phyloP scores from a whole-genome alignment of 2,113 vertebrate genomes.

The Alethe diademata region DNA sequence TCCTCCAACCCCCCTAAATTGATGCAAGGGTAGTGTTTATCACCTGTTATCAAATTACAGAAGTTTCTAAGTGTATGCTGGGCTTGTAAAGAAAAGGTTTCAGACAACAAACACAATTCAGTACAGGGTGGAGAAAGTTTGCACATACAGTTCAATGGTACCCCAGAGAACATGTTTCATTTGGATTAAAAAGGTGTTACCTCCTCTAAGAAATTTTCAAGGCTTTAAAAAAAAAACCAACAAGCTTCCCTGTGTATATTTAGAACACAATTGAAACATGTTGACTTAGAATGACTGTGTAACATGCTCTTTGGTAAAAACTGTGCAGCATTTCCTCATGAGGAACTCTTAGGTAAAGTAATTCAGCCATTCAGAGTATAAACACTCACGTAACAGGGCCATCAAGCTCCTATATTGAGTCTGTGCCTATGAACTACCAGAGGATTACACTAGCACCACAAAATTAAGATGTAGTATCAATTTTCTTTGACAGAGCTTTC shows the following conservation, averaged over 20 bases:
- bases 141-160: background rate
- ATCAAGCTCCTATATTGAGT: background rate
- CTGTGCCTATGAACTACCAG: background rate
- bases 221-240: background rate
- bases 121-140: background rate
- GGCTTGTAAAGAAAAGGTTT: background rate
- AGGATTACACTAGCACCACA: background rate
- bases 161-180: background rate
- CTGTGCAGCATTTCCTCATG: background rate
- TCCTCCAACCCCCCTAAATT: accelerated
- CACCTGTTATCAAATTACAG: background rate
- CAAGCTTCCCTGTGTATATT: background rate
- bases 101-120: background rate
- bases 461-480: background rate
- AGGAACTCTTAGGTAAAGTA: background rate
- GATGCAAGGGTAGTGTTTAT: background rate
- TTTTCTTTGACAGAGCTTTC: background rate
- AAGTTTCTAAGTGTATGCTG: background rate
- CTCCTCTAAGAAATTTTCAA: background rate
- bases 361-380: background rate
- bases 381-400: background rate
- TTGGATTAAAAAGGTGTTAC: background rate
- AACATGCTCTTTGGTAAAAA: background rate
- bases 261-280: background rate
- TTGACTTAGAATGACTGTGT: background rate